Evolutionary conservation across 2,888 invertebrate genomes (phyloP), one percentile per base, ranked within the genome.

Genomic region (Drosophila nigritarsus): DNA sequence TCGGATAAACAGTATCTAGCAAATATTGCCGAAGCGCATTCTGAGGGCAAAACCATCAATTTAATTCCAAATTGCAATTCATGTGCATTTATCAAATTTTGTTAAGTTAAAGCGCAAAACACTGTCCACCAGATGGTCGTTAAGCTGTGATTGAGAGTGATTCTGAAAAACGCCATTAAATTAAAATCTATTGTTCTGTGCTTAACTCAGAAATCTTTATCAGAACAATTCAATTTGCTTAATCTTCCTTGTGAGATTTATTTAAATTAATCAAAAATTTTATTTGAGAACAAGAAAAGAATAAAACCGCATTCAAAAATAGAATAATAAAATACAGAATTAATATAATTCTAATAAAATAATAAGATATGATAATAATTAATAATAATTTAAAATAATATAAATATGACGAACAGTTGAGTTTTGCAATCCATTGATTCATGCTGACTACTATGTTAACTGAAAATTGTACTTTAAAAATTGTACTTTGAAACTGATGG

Each of bases 61-160:
- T 86, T 80, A 80, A 89, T 89, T 85, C 75, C 62, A 75, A 90
- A 82, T 88, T 88, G 77, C 87, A 87, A 87, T 89, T 90, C 87
- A 90, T 80, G 87, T 69, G 81, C 81, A 70, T 80, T 82, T 80
- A 78, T 83, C 73, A 78, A 83, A 78, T 67, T 69, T 71, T 30
- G 9, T 66, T 36, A 66, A 70, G 69, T 86, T 64, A 75, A 77
- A 75, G 70, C 34, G 58, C 49, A 38, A 36, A 65, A 48, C 61
- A 61, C 40, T 38, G 63, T 81, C 29, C 20, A 55, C 29, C 51
- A 66, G 63, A 58, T 58, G 55, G n/a, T 36, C 36, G 9, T 4
- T 54, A 32, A 42, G 34, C 29, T 20, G 36, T 50, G 30, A 8
- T 30, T 9, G 45, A n/a, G 9, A 40, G 38, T 34, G 59, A 61